Base-by-base conservation (phyloP, 2,888 invertebrate genomes). In the Meiosimyza decipiens region DNA sequence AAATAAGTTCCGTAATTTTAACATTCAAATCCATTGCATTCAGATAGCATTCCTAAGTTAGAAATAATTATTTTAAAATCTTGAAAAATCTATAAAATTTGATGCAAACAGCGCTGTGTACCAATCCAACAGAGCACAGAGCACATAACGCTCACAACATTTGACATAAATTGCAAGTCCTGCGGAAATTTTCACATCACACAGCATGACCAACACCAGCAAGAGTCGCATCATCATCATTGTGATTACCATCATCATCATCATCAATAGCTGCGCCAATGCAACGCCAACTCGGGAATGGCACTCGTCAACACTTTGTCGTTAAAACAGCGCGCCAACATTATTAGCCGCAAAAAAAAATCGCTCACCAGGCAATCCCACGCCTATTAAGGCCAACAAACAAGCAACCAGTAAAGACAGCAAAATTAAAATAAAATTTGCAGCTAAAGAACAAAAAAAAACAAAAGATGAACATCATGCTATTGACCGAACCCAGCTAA, bases 301-400 rank as follows among this genome's bases (percentile, higher is more conserved):
- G 64, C 66, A 69, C 68, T 64, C 74, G 75, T 75, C 74, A 72
- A 75, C 74, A 75, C 75, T 74, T 75, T 74, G 74, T 75, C 70
- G 57, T 68, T 68, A 57, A 68, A 60, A 59, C 59, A 68, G 49
- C 51, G 63, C 63, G 40, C 22, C 47, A 52, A 62, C 18, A 66
- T 67, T 72, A 72, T 72, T 50, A 49, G 65, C 66, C 54, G 54
- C 52, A 15, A 54, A 63, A 62, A 50, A 63, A 62, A 40, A 22
- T 55, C 57, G 54, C 71, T 64, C 52, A 54, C 60, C 60, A 33
- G 60, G 15, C 69, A 66, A 70, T 73, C 73, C 73, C 73, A 73
- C 73, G 73, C 73, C 73, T 60, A 70, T 73, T 57, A 69, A 72
- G 33, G n/a, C 47, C 52, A 33, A 11, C 55, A 54, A 18, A 47